Evolutionary conservation across 2,113 vertebrate genomes (phyloP).

Genomic region (Verasper variegatus): DNA sequence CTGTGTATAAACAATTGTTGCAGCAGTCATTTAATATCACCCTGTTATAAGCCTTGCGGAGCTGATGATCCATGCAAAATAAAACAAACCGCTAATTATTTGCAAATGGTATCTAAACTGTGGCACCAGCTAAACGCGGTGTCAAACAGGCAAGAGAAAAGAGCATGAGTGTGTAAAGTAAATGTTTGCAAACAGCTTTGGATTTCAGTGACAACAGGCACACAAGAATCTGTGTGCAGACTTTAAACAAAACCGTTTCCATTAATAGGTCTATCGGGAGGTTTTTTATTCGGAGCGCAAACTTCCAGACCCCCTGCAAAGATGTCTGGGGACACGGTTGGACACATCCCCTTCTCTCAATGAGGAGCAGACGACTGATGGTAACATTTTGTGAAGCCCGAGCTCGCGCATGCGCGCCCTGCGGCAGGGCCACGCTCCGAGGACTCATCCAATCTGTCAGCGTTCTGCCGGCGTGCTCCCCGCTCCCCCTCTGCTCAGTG

Average conservation of each 20-base stretch:
- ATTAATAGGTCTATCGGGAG: slow-evolving; percentile 35
- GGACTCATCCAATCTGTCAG: slow-evolving; percentile 60
- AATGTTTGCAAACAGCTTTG: slow-evolving; percentile 27
- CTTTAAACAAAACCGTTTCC: slow-evolving; percentile 12
- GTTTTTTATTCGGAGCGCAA: slow-evolving; percentile 27
- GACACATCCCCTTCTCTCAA: slow-evolving; percentile 39
- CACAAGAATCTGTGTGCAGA: slow-evolving; percentile 1
- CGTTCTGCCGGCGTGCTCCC: slow-evolving; percentile 35
- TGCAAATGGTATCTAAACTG: slow-evolving; percentile 41
- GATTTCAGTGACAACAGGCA: background rate
- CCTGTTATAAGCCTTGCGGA: background rate
- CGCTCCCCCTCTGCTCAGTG: slow-evolving; percentile 21
- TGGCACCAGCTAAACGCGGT: background rate
- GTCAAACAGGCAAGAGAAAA: slow-evolving; percentile 31
- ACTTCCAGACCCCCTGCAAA: slow-evolving; percentile 27
- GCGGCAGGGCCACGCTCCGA: slow-evolving; percentile 20
- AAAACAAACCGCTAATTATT: slow-evolving; percentile 49
- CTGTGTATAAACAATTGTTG: background rate
- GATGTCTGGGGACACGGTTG: slow-evolving; percentile 37
- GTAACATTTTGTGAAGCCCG: slow-evolving; percentile 66
- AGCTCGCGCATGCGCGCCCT: background rate
- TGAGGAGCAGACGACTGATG: slow-evolving; percentile 53
- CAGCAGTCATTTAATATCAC: background rate
- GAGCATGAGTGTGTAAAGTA: slow-evolving; percentile 2
- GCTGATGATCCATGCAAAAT: slow-evolving; percentile 30